A percentile compares a stretch with the other conserved stretches of the same genome.
Evolutionary conservation across 1,140 invertebrate species (phyloP).

Genomic region (Drosophila tsacasi): DNA sequence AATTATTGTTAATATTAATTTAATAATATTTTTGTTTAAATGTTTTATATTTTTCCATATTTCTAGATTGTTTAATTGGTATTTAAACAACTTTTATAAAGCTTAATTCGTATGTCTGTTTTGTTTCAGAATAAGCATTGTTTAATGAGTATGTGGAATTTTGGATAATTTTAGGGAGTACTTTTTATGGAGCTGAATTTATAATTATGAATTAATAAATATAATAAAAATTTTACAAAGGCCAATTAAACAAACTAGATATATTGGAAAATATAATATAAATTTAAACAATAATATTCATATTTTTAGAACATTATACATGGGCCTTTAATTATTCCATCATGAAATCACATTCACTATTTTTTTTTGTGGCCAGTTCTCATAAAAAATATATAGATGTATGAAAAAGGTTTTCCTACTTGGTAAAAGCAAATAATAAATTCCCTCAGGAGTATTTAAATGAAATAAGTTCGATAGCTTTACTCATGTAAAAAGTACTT

Average conservation of each 20-base stretch:
- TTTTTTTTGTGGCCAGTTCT: too few relatives aligned
- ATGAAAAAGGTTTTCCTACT: too few relatives aligned
- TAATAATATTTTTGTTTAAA: not conserved
- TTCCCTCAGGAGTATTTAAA: not conserved
- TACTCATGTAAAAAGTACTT: not conserved
- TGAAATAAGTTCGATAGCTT: not conserved
- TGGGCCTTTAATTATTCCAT: too few relatives aligned
- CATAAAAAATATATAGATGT: too few relatives aligned
- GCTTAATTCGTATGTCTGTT: not conserved
- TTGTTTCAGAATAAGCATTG: not conserved
- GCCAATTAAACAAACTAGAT: too few relatives aligned
- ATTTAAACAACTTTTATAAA: not conserved
- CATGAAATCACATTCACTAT: too few relatives aligned
- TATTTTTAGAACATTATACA: not conserved
- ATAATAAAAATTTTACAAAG: too few relatives aligned
- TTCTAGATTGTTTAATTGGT: not conserved
- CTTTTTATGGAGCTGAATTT: too few relatives aligned
- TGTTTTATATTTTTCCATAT: not conserved
- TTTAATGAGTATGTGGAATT: not conserved
- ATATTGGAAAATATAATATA: too few relatives aligned
- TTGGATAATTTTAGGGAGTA: too few relatives aligned
- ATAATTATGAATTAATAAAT: too few relatives aligned
- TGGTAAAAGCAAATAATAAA: not conserved
- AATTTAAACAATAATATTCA: too few relatives aligned
- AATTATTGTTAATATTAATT: not conserved